Percentiles rank a stretch among this genome's conserved stretches.
These are phyloP conservation scores for Drosophila kepulauana DNA, from an alignment of 1,140 invertebrate species.

Conservation along the genomic window DNA sequence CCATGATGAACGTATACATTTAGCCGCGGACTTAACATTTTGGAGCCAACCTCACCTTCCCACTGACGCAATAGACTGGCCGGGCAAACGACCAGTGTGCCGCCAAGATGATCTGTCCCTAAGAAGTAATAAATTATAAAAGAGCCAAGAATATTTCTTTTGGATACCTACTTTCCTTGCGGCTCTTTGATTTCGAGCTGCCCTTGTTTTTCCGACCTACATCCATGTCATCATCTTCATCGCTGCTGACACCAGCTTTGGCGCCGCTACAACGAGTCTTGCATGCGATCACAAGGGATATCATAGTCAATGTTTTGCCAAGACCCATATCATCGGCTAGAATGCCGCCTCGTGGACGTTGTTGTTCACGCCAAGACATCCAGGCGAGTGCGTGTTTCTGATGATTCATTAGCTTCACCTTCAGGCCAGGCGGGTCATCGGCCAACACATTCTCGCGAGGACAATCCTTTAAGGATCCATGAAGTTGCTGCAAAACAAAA, in stretches of 20 bases:
- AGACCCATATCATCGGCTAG: slow-evolving; percentile 97
- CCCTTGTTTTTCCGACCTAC: slow-evolving; percentile 30
- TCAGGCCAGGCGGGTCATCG: slow-evolving; percentile 88
- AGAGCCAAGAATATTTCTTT: not conserved
- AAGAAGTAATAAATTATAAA: not conserved
- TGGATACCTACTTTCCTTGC: slow-evolving; percentile 74
- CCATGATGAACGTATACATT: slow-evolving; percentile 93
- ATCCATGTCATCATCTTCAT: not conserved
- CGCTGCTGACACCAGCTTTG: slow-evolving; percentile 36
- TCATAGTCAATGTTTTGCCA: slow-evolving; percentile 96
- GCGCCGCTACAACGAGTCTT: slow-evolving; percentile 61
- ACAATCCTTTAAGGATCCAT: slow-evolving; percentile 87
- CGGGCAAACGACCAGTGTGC: slow-evolving; percentile 95
- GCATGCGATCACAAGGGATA: slow-evolving; percentile 89
- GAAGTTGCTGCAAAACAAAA: not conserved
- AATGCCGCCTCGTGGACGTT: slow-evolving; percentile 93
- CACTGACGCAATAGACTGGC: slow-evolving; percentile 94
- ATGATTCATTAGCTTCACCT: slow-evolving; percentile 92
- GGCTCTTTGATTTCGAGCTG: slow-evolving; percentile 69
- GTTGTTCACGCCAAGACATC: slow-evolving; percentile 94
- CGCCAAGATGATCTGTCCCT: slow-evolving; percentile 86
- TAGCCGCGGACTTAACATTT: slow-evolving; percentile 88
- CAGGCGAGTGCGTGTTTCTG: slow-evolving; percentile 95
- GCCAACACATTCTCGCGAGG: slow-evolving; percentile 87
- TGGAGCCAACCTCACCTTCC: slow-evolving; percentile 91